Evolutionary conservation across 2,888 invertebrate species (phyloP).

Genomic region (Andrena flavipes): DNA sequence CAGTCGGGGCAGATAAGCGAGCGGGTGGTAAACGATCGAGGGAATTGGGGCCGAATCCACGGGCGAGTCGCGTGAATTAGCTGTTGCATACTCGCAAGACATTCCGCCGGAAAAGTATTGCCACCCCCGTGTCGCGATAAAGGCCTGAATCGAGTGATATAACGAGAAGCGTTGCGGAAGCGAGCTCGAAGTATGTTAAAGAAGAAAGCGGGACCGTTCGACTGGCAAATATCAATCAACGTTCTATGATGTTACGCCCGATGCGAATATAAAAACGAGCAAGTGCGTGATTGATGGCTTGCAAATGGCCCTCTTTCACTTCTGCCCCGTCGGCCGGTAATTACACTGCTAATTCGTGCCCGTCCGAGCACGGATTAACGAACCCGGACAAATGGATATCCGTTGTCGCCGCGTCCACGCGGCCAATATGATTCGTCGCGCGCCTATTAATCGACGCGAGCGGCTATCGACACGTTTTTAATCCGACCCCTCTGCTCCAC

Average conservation of each 20-base stretch:
- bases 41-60: conserved; percentile 35
- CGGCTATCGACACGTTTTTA: conserved; percentile 10
- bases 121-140: too few species aligned
- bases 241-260: neutral
- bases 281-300: conserved; percentile 2
- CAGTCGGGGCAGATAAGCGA: conserved; percentile 36
- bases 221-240: neutral
- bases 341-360: conserved; percentile 31
- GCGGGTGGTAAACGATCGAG: conserved; percentile 30
- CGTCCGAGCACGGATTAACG: conserved; percentile 22
- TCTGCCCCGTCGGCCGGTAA: conserved; percentile 23
- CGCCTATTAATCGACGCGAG: neutral
- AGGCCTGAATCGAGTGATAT: too few species aligned
- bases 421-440: conserved; percentile 14
- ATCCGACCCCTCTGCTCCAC: conserved; percentile 1
- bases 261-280: neutral
- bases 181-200: neutral
- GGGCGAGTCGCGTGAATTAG: neutral
- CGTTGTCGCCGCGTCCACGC: neutral
- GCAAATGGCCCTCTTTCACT: conserved; percentile 13
- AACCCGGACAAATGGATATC: conserved; percentile 11
- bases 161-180: neutral
- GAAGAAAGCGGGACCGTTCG: neutral
- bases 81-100: neutral
- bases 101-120: too few species aligned